Evolutionary conservation across 2,888 invertebrate species (phyloP), one percentile per base, ranked within the genome.

Genomic region (Pyrocoelia pectoralis): DNA sequence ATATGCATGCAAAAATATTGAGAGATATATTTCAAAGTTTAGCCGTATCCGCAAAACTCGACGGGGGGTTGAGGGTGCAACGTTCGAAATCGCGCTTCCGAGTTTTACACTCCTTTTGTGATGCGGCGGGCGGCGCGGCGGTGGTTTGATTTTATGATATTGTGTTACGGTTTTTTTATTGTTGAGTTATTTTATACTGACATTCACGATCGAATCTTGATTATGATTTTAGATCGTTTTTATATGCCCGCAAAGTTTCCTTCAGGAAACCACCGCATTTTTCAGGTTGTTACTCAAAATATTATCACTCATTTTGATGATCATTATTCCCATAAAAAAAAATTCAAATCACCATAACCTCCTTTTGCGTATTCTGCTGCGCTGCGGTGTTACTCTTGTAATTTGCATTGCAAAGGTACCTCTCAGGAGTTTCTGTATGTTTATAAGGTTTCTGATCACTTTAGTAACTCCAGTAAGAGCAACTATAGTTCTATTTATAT

Each of bases 1-100:
- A 77, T 78, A 77, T 76, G 76, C 77, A 76, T 74, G 72, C 76
- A 73, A 77, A 77, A 77, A 77, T 77, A 77, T 77, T 74, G 76
- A 76, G 73, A 76, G 75, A 78, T 76, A 75, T 76, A 77, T 77
- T 74, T 75, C 74, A 72, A 73, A 75, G 73, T 73, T 74, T 73
- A 72, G 70, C 71, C 68, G 70, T 66, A 70, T 69, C 68, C 70
- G 69, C 66, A 65, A 52, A 61, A 67, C 74, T 67, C 75, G 56
- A 67, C 73, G 71, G 75, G 76, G 62, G 72, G 69, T 57, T 62
- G 55, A 64, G 64, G 64, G 62, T 50, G 62, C 56, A 56, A 49
- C 64, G 56, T 58, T 48, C 62, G 61, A 56, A 60, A 54, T 67
- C 68, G 67, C 67, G 66, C 67, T 68, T 63, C 65, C 65, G 62